Evolutionary conservation across 2,113 vertebrate species (phyloP).

Genomic region (Urocitellus parryii): DNA sequence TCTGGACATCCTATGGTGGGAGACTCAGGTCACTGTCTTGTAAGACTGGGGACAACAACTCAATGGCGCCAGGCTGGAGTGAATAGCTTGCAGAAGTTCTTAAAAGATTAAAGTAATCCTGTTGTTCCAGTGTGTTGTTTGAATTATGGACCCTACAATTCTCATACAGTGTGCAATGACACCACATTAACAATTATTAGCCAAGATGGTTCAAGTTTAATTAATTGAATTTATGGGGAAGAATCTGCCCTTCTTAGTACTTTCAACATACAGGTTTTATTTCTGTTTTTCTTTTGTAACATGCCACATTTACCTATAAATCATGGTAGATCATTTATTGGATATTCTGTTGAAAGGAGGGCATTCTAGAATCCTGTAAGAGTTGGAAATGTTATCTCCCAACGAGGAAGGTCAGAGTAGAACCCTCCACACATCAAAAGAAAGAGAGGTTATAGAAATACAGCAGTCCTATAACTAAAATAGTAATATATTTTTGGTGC

Average conservation of each 20-base stretch:
- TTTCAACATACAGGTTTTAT: constrained; percentile 90
- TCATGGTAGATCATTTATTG: constrained; percentile 92
- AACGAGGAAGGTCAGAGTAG: constrained; percentile 70
- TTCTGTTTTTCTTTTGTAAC: constrained; percentile 78
- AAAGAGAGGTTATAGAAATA: constrained; percentile 83
- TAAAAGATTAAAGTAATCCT: constrained; percentile 95
- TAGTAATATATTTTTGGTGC: constrained; percentile 84
- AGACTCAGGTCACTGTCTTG: constrained; percentile 90
- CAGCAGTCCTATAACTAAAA: constrained; percentile 76
- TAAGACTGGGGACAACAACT: constrained; percentile 92
- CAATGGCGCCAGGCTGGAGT: constrained; percentile 92
- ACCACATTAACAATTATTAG: constrained; percentile 94
- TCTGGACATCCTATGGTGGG: constrained; percentile 89
- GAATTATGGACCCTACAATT: constrained; percentile 94
- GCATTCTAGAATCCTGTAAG: constrained; percentile 91
- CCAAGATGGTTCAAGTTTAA: constrained; percentile 94
- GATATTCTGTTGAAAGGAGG: constrained; percentile 92
- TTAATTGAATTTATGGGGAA: constrained; percentile 92
- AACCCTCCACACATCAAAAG: constrained; percentile 70
- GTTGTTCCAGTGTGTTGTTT: constrained; percentile 93
- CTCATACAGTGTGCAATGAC: constrained; percentile 93
- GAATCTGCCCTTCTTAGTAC: constrained; percentile 89
- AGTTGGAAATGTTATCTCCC: constrained; percentile 78
- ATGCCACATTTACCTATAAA: constrained; percentile 90
- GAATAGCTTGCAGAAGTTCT: constrained; percentile 93